phyloP scores from a whole-genome alignment of 2,113 vertebrate species.

The Antechinus flavipes region DNA sequence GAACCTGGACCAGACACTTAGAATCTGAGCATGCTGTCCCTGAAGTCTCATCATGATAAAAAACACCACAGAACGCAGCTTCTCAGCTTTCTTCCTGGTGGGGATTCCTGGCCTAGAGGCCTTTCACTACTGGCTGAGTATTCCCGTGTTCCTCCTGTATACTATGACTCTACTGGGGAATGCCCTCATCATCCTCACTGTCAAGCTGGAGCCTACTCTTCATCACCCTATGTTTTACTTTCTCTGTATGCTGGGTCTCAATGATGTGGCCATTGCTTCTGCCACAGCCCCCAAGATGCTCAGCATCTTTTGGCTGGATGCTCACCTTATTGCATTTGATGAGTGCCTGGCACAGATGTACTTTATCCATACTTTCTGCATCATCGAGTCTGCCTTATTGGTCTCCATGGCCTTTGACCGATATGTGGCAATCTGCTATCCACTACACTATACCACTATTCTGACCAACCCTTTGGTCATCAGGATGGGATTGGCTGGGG shows the following conservation, averaged over 20 bases:
- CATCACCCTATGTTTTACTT: conserved; percentile 74
- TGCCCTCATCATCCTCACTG: conserved; percentile 29
- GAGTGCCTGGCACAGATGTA: conserved; percentile 74
- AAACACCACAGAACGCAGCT: conserved; percentile 16
- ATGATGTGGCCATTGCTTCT: conserved; percentile 43
- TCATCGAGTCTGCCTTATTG: conserved; percentile 55
- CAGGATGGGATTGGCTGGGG: background rate
- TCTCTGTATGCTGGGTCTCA: conserved; percentile 61
- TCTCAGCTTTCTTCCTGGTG: conserved; percentile 61
- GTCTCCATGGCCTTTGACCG: conserved; percentile 67
- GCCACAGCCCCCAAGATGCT: conserved; percentile 64
- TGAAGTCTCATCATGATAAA: conserved; percentile 31
- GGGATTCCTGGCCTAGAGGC: conserved; percentile 65
- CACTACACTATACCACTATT: accelerated
- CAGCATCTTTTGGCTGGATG: conserved; percentile 50
- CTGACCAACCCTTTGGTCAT: background rate
- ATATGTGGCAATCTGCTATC: conserved; percentile 69
- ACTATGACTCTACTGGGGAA: conserved; percentile 53
- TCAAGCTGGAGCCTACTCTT: conserved; percentile 54
- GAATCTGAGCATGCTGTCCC: background rate
- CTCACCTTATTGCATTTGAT: background rate
- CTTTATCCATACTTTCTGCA: conserved; percentile 68
- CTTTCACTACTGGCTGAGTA: conserved; percentile 58
- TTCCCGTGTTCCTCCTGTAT: conserved; percentile 58
- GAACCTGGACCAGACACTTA: background rate